Base-by-base conservation (phyloP, 2,113 vertebrate species). In the Phyllostomus hastatus region DNA sequence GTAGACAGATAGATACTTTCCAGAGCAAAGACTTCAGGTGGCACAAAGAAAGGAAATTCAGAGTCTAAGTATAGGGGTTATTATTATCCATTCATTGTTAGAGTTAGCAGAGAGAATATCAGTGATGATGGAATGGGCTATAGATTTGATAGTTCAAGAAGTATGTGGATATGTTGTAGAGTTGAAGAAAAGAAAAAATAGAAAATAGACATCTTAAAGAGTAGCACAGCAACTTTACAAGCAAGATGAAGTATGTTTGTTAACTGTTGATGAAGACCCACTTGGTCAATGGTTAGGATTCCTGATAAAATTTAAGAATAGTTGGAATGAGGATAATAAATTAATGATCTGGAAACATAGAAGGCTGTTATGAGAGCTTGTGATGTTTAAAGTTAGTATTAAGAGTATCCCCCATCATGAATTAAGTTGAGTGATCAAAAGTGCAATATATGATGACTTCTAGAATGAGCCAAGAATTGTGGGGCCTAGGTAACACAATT, bases 21-120 rank as follows among this genome's bases (percentile, higher is more conserved):
- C 41, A 90, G 24, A 78, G 41, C n/a, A 90, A 94, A 86, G 35
- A 90, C 35, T 17, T 93, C 75, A 88, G 14, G 5, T 76, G 35
- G 73, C 57, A 88, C n/a, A 75, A 43, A 91, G 38, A 69, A 83
- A 81, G 7, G 24, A 11, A 14, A 69, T 93, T 61, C 48, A 79
- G 41, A 61, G 22, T 76, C 10, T 81, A 92, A 76, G 2, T 54
- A 28, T 54, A 91, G 26, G 35, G 8, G 24, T 91, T 91, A 67
- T 67, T 92, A 66, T 33, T 91, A 69, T 64, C 78, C 17, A 79
- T 83, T 81, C 67, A 52, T 41, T 96, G 92, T 92, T 75, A 93
- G 0, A 46, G 31, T 35, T 84, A 54, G 31, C 6, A 66, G 14
- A 64, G 12, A 94, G 33, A 82, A 35, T 80, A 84, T 85, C 48